phyloP scores from a whole-genome alignment of 2,113 vertebrate species.

The Lophius piscatorius region DNA sequence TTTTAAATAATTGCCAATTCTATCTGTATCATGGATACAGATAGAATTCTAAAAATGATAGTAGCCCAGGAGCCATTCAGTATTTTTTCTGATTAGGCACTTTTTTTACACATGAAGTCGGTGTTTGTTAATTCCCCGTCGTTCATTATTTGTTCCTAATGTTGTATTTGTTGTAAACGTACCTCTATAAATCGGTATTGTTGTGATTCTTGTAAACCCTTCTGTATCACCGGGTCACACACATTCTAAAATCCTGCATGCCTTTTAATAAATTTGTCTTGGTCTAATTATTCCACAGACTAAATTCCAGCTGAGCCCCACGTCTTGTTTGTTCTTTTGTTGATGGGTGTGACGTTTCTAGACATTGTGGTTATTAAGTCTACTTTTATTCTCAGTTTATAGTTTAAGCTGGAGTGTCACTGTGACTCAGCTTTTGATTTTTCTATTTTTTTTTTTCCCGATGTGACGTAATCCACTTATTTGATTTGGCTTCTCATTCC shows the following conservation, averaged over 20 bases:
- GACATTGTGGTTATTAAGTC: constrained; percentile 17
- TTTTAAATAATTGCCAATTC: not conserved
- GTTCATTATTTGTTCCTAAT: constrained; percentile 24
- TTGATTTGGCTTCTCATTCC: constrained; percentile 25
- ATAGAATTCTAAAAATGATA: not conserved
- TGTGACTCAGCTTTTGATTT: constrained; percentile 9
- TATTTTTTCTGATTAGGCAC: not conserved
- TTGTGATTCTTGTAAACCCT: constrained; percentile 29
- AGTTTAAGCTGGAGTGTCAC: not conserved
- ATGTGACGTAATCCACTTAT: not conserved
- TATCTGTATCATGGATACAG: not conserved
- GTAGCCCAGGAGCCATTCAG: not conserved
- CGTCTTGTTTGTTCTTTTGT: constrained; percentile 16
- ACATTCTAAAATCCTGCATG: constrained; percentile 50
- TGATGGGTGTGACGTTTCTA: constrained; percentile 18
- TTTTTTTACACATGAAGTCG: not conserved
- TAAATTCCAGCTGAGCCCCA: constrained; percentile 25
- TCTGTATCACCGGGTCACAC: constrained; percentile 34
- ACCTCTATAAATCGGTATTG: constrained; percentile 6
- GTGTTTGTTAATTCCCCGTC: constrained; percentile 50
- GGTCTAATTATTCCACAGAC: not conserved
- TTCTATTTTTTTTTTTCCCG: constrained; percentile 5
- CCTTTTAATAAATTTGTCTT: not conserved
- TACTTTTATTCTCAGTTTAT: not conserved
- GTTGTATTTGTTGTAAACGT: constrained; percentile 45